phyloP scores from a whole-genome alignment of 2,113 vertebrate species.

The Chaetodon auriga region DNA sequence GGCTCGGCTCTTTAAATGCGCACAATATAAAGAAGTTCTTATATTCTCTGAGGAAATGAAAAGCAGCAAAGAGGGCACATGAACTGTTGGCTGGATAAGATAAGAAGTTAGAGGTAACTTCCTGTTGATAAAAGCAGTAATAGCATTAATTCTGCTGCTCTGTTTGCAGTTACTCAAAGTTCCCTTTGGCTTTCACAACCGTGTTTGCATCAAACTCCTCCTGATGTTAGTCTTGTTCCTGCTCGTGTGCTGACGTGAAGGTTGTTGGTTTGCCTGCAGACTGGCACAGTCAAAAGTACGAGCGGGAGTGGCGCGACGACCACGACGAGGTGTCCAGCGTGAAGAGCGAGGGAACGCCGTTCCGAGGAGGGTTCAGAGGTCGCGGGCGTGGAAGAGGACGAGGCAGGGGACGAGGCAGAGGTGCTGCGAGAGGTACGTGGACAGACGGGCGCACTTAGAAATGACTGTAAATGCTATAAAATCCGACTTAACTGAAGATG shows the following conservation, averaged over 20 bases:
- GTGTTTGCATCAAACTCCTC: neutral
- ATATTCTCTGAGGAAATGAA: neutral
- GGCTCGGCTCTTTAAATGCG: neutral
- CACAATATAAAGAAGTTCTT: neutral
- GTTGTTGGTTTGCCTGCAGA: constrained; percentile 75
- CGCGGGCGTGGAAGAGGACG: constrained; percentile 92
- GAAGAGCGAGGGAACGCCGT: constrained; percentile 96
- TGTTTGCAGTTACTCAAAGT: neutral
- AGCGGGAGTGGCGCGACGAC: constrained; percentile 93
- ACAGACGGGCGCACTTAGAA: neutral
- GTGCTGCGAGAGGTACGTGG: constrained; percentile 84
- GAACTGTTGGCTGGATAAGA: neutral
- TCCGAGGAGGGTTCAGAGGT: constrained; percentile 93
- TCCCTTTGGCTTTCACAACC: neutral
- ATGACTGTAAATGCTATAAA: neutral
- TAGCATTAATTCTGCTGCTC: neutral
- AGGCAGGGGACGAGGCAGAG: constrained; percentile 92
- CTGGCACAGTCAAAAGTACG: constrained; percentile 95
- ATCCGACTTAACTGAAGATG: neutral
- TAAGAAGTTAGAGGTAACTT: neutral
- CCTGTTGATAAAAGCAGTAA: neutral
- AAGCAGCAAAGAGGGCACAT: neutral
- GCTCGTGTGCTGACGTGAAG: neutral
- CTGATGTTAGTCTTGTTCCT: neutral
- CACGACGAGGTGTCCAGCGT: constrained; percentile 97